Evolutionary conservation across 2,888 invertebrate genomes (phyloP), one percentile per base, ranked within the genome.

Genomic region (Cephalotes varians): DNA sequence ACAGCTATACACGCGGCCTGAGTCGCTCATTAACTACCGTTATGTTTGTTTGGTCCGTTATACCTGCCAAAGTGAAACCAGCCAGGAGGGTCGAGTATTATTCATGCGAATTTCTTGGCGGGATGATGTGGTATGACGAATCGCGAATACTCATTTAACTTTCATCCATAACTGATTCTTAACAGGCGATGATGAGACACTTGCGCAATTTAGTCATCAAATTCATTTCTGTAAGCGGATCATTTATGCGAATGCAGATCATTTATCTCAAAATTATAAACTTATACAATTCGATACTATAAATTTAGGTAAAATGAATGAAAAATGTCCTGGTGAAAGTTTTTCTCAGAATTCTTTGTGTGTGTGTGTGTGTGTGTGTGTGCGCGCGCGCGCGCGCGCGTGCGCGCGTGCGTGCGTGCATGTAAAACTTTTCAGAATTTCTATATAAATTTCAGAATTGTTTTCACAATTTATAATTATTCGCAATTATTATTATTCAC

Each of bases 41-140:
- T 94, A 94, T 92, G 91, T 93, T 93, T 94, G 93, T 93, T 93
- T 93, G 92, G 93, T 94, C 94, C 94, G 94, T 94, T 94, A 94
- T 94, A 91, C 91, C 91, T 91, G 91, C 91, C 91, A 91, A 93
- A 94, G 94, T 94, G 92, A 93, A 94, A 93, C 91, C 91, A 83
- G 81, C 82, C 72, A 81, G 77, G 58, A 82, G 69, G 74, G 62
- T 73, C 86, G 60, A 21, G 73, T 76, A 64, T 44, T 81, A 82
- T 65, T 37, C 25, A 62, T 73, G 73, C 71, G 58, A 87, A 89
- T 85, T 83, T 85, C 60, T 85, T 76, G 21, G 15, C 9, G 40
- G 64, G 12, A 62, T 37, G 5, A 34, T 54, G 77, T 56, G 54
- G 12, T 71, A 54, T 58, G 31, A 40, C 9, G 28, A 54, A 71